These are phyloP conservation scores for Catamblyrhynchus diadema DNA, from an alignment of 2,797 vertebrate species.

Conservation along the genomic window DNA sequence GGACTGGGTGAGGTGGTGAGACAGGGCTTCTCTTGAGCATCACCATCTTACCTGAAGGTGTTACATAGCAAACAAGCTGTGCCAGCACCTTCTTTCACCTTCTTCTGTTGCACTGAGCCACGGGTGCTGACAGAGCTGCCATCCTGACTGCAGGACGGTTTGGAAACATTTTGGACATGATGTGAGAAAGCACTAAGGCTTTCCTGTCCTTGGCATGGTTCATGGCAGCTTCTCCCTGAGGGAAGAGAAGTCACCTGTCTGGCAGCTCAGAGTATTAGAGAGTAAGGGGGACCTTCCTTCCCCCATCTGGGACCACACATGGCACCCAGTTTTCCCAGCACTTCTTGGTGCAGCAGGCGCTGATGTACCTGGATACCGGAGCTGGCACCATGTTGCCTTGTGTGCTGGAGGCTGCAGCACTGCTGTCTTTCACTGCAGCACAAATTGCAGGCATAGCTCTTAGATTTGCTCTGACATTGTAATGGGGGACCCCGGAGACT, in stretches of 20 bases:
- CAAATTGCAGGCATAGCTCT: neutral
- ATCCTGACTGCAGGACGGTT: neutral
- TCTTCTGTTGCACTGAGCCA: neutral
- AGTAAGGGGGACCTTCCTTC: rapidly evolving
- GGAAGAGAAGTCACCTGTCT: neutral
- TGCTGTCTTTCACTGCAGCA: neutral
- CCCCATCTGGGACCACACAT: rapidly evolving
- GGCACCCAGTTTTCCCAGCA: neutral
- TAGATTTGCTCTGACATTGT: conserved; percentile 38
- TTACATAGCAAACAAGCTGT: neutral
- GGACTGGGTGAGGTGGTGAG: neutral
- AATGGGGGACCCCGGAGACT: neutral
- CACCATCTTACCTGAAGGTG: rapidly evolving
- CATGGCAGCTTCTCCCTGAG: neutral
- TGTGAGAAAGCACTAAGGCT: neutral
- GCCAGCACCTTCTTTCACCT: neutral
- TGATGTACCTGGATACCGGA: rapidly evolving
- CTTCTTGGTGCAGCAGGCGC: rapidly evolving
- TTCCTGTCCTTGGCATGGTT: neutral
- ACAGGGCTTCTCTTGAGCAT: neutral
- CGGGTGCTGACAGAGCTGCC: neutral
- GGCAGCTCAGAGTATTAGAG: neutral
- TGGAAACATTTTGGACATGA: neutral
- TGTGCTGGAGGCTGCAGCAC: neutral
- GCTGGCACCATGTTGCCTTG: rapidly evolving